These are phyloP conservation scores for Caenorhabditis sulstoni DNA, from an alignment of 2,888 invertebrate species.

Conservation along the genomic window DNA sequence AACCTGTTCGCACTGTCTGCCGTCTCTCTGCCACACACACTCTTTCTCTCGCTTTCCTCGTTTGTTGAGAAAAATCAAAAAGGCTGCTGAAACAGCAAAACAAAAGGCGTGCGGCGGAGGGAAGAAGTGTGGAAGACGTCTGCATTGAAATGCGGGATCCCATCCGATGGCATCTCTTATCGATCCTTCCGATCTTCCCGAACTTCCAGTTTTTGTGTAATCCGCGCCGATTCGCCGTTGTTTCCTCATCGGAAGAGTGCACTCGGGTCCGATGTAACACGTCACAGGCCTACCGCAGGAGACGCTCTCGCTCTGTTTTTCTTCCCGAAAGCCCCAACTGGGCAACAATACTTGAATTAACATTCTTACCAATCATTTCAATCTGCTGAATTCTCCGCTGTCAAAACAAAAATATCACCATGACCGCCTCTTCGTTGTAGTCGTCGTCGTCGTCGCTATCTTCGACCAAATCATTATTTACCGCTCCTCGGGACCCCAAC, in stretches of 20 bases:
- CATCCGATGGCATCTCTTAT: constrained; percentile 51
- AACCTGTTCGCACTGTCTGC: constrained; percentile 34
- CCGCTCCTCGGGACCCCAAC: constrained; percentile 15
- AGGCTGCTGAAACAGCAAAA: constrained; percentile 42
- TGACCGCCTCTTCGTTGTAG: too few relatives aligned
- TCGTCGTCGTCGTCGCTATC: constrained; percentile 28
- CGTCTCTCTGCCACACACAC: constrained; percentile 4
- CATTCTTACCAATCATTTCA: constrained; percentile 19
- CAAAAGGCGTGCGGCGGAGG: constrained; percentile 17
- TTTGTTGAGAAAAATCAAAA: constrained; percentile 35
- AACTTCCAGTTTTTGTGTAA: constrained; percentile 56
- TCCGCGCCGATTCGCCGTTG: constrained; percentile 2
- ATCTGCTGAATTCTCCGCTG: constrained; percentile 6
- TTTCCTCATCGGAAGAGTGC: constrained; percentile 13
- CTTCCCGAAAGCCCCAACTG: too few relatives aligned
- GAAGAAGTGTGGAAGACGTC: not conserved
- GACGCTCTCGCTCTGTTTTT: too few relatives aligned
- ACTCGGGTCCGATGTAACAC: constrained; percentile 25
- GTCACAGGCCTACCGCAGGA: too few relatives aligned
- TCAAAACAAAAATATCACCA: constrained; percentile 50
- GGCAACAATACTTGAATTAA: constrained; percentile 16
- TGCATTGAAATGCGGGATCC: constrained; percentile 37
- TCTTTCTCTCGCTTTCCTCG: constrained; percentile 15
- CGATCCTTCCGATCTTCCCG: constrained; percentile 29
- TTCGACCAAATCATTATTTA: constrained; percentile 44